phyloP scores from a whole-genome alignment of 2,888 invertebrate species.

The Autographa gamma region DNA sequence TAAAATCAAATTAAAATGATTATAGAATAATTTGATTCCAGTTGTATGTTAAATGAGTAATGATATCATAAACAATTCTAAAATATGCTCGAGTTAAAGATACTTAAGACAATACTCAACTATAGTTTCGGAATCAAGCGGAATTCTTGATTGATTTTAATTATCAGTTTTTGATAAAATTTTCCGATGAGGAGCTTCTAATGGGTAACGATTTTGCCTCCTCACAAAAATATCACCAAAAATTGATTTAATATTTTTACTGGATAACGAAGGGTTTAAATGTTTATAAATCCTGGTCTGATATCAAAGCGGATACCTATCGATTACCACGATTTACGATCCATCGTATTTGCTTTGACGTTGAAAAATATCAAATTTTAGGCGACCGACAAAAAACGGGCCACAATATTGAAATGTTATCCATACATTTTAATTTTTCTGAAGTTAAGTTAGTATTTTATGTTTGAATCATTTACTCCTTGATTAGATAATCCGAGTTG shows the following conservation, averaged over 20 bases:
- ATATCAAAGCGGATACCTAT: slow-evolving; percentile 44
- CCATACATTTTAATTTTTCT: slow-evolving; percentile 46
- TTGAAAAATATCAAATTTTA: slow-evolving; percentile 58
- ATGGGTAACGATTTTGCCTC: background rate
- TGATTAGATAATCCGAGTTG: too few species aligned
- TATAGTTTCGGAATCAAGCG: too few species aligned
- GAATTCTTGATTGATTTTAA: too few species aligned
- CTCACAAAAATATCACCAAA: slow-evolving; percentile 15
- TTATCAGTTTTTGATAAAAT: too few species aligned
- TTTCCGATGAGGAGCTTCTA: too few species aligned
- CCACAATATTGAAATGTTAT: slow-evolving; percentile 51
- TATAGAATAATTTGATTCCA: too few species aligned
- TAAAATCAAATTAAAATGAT: too few species aligned
- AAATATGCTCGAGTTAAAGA: too few species aligned
- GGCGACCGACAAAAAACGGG: slow-evolving; percentile 34
- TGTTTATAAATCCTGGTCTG: slow-evolving; percentile 31
- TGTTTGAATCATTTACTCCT: background rate
- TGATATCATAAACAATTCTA: too few species aligned
- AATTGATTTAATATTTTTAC: slow-evolving; percentile 23
- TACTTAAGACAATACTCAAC: too few species aligned
- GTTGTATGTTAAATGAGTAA: too few species aligned
- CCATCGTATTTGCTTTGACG: slow-evolving; percentile 51
- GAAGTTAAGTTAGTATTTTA: slow-evolving; percentile 22
- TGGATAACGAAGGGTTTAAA: slow-evolving; percentile 30
- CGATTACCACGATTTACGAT: slow-evolving; percentile 61